Percentiles rank a stretch among this genome's conserved stretches.
Conservation (phyloP, 2,888 invertebrate genomes). For the Cephus pygmeus region DNA sequence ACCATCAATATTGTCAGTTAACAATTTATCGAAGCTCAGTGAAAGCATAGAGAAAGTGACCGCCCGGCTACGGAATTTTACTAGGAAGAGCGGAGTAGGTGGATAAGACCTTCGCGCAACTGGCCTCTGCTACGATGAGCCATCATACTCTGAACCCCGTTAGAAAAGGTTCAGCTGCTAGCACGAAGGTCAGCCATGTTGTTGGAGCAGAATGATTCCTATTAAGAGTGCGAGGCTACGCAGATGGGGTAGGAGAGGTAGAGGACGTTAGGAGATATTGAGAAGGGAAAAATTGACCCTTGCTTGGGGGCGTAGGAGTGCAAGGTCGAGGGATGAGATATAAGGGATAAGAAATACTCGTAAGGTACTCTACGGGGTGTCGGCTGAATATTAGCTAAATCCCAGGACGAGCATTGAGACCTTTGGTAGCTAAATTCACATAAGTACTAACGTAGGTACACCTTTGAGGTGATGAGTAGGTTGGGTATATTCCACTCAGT, state of each 20-base stretch:
- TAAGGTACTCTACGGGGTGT: neutral
- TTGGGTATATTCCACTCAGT: neutral
- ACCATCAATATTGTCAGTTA: no score
- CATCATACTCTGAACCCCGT: neutral
- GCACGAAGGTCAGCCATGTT: neutral
- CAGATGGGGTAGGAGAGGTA: neutral
- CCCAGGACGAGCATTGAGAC: neutral
- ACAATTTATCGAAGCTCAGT: neutral
- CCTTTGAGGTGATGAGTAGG: neutral
- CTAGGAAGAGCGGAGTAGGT: neutral
- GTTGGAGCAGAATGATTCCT: neutral
- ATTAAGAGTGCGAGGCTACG: neutral
- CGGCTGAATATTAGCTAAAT: neutral
- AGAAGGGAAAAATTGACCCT: neutral
- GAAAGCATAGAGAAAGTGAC: neutral
- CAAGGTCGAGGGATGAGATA: neutral
- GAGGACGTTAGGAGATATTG: neutral
- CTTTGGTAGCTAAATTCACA: neutral
- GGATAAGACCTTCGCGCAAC: neutral
- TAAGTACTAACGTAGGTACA: no score
- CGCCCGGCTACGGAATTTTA: neutral
- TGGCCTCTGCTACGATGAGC: neutral
- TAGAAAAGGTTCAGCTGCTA: neutral
- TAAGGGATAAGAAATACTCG: neutral
- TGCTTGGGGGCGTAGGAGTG: neutral